phyloP scores from a whole-genome alignment of 2,797 vertebrate species.

The Clamator glandarius region DNA sequence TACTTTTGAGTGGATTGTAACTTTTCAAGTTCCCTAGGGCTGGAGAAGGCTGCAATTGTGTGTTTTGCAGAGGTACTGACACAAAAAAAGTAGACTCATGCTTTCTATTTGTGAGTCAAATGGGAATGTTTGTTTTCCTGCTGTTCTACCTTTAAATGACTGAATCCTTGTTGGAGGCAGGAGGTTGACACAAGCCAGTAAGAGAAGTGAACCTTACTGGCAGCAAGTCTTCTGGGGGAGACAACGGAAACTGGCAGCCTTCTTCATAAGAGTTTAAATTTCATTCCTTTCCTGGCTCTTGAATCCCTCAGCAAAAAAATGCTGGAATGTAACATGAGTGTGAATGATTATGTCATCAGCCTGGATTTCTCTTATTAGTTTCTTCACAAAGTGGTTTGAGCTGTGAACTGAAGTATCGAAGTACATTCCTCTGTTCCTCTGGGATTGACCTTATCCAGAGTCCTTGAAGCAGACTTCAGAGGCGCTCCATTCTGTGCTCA shows the following conservation, averaged over 20 bases:
- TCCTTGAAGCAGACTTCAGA: neutral
- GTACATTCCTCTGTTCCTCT: neutral
- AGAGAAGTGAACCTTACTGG: neutral
- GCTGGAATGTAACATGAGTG: conserved; percentile 33
- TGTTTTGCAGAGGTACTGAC: neutral
- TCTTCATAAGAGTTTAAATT: conserved; percentile 9
- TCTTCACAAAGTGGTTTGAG: neutral
- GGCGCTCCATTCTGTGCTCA: neutral
- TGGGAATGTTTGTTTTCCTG: neutral
- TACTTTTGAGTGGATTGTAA: neutral
- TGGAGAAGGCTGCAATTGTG: neutral
- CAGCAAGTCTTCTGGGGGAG: neutral
- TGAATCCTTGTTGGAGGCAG: neutral
- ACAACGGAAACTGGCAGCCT: neutral
- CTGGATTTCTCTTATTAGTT: conserved; percentile 47
- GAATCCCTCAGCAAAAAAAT: neutral
- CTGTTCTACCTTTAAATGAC: neutral
- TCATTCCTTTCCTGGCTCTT: conserved; percentile 15
- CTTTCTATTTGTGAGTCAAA: neutral
- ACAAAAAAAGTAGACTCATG: neutral
- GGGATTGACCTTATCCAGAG: neutral
- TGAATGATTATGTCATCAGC: conserved; percentile 36
- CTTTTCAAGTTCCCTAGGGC: neutral
- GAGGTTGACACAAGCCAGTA: neutral
- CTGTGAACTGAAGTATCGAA: neutral